Evolutionary conservation across 2,797 vertebrate genomes (phyloP).

Genomic region (Iguana delicatissima): DNA sequence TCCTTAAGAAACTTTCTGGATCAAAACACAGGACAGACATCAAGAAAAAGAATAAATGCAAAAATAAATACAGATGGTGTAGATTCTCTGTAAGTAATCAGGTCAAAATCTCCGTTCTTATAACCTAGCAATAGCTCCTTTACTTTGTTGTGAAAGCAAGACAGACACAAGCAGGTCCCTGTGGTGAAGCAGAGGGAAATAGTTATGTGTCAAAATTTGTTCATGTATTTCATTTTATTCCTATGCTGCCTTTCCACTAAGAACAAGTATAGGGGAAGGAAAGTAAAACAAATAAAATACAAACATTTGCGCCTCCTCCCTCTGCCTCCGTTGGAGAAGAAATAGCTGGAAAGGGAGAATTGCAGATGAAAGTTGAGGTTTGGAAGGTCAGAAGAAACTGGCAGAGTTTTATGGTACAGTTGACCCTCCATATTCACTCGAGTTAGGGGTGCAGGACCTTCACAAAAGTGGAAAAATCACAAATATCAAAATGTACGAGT

Average conservation of each 20-base stretch:
- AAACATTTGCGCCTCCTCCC: neutral
- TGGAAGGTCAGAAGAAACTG: no score
- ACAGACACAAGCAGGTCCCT: neutral
- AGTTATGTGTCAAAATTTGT: neutral
- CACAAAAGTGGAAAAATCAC: no score
- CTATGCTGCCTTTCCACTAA: neutral
- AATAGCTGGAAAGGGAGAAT: neutral
- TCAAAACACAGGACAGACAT: neutral
- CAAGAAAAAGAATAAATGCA: neutral
- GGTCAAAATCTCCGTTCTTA: neutral
- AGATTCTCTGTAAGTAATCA: neutral
- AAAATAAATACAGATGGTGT: conserved; percentile 10
- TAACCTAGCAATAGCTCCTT: neutral
- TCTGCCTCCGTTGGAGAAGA: neutral
- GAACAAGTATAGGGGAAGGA: neutral
- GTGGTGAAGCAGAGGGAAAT: neutral
- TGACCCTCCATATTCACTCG: no score
- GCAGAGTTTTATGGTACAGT: no score
- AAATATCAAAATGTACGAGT: no score
- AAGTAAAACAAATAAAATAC: neutral
- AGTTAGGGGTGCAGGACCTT: no score
- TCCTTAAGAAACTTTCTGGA: neutral
- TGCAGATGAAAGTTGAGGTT: no score
- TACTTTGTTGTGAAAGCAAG: neutral
- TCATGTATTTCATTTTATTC: neutral